These are phyloP conservation scores for Oscheius sp. DNA, from an alignment of 2,888 invertebrate species.

Conservation along the genomic window DNA sequence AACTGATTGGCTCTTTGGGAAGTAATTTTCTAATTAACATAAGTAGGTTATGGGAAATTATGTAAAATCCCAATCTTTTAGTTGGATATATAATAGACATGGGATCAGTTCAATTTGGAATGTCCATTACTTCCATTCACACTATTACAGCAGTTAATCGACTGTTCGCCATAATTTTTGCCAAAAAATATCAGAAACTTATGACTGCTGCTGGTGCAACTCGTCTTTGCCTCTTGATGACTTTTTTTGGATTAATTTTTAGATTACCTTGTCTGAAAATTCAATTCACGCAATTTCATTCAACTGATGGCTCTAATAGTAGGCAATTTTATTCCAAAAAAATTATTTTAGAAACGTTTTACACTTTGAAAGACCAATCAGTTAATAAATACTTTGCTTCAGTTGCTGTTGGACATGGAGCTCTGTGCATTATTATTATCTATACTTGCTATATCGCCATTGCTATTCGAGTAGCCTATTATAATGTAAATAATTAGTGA, in stretches of 20 bases:
- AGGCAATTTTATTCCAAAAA: too few species aligned
- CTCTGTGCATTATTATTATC: background rate
- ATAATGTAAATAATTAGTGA: background rate
- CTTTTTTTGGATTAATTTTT: background rate
- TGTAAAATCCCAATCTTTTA: too few species aligned
- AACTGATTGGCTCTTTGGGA: too few species aligned
- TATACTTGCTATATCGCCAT: background rate
- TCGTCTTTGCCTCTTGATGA: background rate
- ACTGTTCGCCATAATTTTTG: background rate
- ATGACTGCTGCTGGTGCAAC: background rate
- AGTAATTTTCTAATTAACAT: too few species aligned
- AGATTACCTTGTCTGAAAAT: background rate
- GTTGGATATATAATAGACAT: constrained; percentile 7
- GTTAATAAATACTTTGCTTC: too few species aligned
- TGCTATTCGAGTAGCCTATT: background rate
- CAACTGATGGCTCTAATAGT: too few species aligned
- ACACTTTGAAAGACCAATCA: too few species aligned
- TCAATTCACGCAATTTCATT: too few species aligned
- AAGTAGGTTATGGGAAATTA: background rate
- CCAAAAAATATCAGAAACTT: background rate
- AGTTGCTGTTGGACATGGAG: too few species aligned
- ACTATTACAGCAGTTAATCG: constrained; percentile 1
- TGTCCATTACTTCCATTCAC: background rate
- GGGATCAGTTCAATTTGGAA: background rate
- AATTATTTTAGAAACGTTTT: too few species aligned